A percentile compares a stretch with the other conserved stretches of the same genome.
Conservation (phyloP, 2,113 vertebrate genomes). For the western clawed frog (Xenopus tropicalis) region UCB_Xtro_10.0 CM004446.2:6397501-6398000, state of each 20-base stretch:
- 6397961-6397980: no score
- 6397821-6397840: conserved; percentile 38
- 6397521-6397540: conserved; percentile 44
- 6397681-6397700: conserved; percentile 50
- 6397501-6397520: conserved; percentile 44
- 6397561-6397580: conserved; percentile 11
- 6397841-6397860: conserved; percentile 47
- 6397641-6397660: not conserved
- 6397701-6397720: conserved; percentile 61
- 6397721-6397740: conserved; percentile 66
- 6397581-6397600: conserved; percentile 9
- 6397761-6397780: conserved; percentile 32
- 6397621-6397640: not conserved
- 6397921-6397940: conserved; percentile 7
- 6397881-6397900: not conserved
- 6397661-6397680: not conserved
- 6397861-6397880: conserved; percentile 47
- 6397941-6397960: no score
- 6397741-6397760: conserved; percentile 22
- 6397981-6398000: no score
- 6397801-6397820: conserved; percentile 47
- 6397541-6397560: conserved; percentile 30
- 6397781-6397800: conserved; percentile 53
- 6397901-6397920: not conserved
- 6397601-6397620: conserved; percentile 15